Conservation (phyloP, 2,888 invertebrate genomes). For the Caenorhabditis sp. region DNA sequence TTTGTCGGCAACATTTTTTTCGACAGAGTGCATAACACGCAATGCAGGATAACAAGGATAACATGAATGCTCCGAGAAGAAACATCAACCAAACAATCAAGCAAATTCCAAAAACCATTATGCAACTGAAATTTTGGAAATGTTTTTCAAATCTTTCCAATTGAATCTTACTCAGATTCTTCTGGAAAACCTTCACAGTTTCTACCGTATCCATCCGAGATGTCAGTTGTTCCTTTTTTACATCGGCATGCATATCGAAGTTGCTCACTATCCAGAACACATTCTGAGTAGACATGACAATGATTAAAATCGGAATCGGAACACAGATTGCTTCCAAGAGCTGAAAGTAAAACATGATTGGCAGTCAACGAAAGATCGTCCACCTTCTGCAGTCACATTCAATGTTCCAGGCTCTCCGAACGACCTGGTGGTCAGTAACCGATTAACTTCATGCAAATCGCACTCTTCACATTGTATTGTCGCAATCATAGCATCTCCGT, state of each 20-base stretch:
- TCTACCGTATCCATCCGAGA: slow-evolving; percentile 68
- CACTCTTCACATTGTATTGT: slow-evolving; percentile 49
- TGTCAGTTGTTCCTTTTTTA: slow-evolving; percentile 73
- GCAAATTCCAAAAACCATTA: slow-evolving; percentile 78
- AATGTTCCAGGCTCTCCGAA: slow-evolving; percentile 48
- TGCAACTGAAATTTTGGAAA: slow-evolving; percentile 74
- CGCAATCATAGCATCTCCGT: slow-evolving; percentile 33
- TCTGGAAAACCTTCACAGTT: slow-evolving; percentile 73
- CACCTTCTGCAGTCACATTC: slow-evolving; percentile 50
- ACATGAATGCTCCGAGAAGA: slow-evolving; percentile 73
- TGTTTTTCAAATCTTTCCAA: neutral
- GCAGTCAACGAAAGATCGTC: neutral
- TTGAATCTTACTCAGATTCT: slow-evolving; percentile 64
- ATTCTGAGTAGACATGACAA: slow-evolving; percentile 66
- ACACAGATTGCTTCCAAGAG: slow-evolving; percentile 53
- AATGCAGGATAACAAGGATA: slow-evolving; percentile 57
- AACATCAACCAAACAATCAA: slow-evolving; percentile 78
- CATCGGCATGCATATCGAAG: slow-evolving; percentile 64
- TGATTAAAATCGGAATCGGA: slow-evolving; percentile 47
- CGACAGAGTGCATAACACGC: slow-evolving; percentile 56
- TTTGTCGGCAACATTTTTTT: slow-evolving; percentile 46
- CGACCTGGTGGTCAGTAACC: slow-evolving; percentile 34
- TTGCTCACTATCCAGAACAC: slow-evolving; percentile 46
- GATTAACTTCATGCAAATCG: slow-evolving; percentile 29
- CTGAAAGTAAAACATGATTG: slow-evolving; percentile 40